phyloP scores from a whole-genome alignment of 1,140 invertebrate species.

The Hydropsyche tenuis region DNA sequence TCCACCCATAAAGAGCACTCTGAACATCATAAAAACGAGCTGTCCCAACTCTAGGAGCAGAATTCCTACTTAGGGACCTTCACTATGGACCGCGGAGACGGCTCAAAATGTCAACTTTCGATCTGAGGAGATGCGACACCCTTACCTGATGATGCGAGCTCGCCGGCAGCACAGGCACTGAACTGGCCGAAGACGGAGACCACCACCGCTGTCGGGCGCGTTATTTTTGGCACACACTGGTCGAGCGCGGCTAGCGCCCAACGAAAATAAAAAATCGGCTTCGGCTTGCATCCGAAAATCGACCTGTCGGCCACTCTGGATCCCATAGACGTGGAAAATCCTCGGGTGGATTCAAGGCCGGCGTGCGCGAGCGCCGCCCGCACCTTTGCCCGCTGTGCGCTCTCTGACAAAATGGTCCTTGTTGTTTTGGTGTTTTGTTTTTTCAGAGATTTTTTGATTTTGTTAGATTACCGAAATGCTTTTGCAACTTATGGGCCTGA shows the following conservation, averaged over 20 bases:
- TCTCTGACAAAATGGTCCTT: too few relatives aligned
- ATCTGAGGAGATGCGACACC: neutral
- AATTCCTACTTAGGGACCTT: too few relatives aligned
- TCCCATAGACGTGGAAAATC: conserved; percentile 2
- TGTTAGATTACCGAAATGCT: too few relatives aligned
- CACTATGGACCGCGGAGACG: too few relatives aligned
- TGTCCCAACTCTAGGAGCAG: too few relatives aligned
- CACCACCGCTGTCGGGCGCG: neutral
- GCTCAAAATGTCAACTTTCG: too few relatives aligned
- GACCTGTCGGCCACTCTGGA: conserved; percentile 11
- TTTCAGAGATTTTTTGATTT: too few relatives aligned
- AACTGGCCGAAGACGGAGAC: conserved; percentile 24
- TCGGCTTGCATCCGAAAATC: conserved; percentile 18
- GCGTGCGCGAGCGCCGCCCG: too few relatives aligned
- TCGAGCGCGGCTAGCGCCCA: conserved; percentile 29
- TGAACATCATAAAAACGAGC: neutral
- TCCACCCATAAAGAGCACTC: neutral
- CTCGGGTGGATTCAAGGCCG: conserved; percentile 9
- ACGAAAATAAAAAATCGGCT: conserved; percentile 28
- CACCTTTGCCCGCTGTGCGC: too few relatives aligned
- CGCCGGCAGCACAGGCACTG: conserved; percentile 48
- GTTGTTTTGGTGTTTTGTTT: too few relatives aligned
- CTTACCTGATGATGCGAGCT: conserved; percentile 50
- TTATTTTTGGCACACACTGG: conserved; percentile 43
- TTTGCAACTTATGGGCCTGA: too few relatives aligned